phyloP scores from a whole-genome alignment of 1,140 invertebrate genomes.

The Aporrectodea caliginosa region DNA sequence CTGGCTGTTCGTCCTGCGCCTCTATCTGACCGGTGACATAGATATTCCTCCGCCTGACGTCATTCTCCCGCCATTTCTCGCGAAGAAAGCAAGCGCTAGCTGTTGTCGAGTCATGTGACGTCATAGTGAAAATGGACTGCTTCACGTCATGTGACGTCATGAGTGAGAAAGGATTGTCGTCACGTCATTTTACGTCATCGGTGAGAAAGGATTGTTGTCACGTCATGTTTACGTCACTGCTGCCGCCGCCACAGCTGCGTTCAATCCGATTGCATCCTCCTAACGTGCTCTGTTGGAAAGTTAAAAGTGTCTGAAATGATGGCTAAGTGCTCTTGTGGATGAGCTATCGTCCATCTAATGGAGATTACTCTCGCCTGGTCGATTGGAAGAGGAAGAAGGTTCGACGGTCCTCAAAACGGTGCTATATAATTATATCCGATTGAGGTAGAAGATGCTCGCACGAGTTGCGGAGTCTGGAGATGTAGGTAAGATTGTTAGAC shows the following conservation, averaged over 20 bases:
- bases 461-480: no score
- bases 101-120: slow-evolving; percentile 9
- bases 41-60: slow-evolving; percentile 24
- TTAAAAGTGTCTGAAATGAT: neutral
- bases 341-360: no score
- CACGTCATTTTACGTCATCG: neutral
- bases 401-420: no score
- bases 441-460: no score
- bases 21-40: slow-evolving; percentile 28
- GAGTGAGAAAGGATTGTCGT: neutral
- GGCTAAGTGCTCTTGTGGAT: no score
- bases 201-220: neutral
- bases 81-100: neutral
- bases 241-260: no score
- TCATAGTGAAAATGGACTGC: neutral
- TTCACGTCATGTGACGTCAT: neutral
- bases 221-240: no score
- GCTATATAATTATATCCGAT: no score
- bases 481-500: no score
- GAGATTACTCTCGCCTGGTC: no score
- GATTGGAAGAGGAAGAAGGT: no score
- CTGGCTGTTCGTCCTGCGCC: slow-evolving; percentile 33
- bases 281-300: neutral
- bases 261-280: neutral
- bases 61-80: slow-evolving; percentile 15